Evolutionary conservation across 2,113 vertebrate species (phyloP).

Genomic region (Oxygymnocypris stewartii): DNA sequence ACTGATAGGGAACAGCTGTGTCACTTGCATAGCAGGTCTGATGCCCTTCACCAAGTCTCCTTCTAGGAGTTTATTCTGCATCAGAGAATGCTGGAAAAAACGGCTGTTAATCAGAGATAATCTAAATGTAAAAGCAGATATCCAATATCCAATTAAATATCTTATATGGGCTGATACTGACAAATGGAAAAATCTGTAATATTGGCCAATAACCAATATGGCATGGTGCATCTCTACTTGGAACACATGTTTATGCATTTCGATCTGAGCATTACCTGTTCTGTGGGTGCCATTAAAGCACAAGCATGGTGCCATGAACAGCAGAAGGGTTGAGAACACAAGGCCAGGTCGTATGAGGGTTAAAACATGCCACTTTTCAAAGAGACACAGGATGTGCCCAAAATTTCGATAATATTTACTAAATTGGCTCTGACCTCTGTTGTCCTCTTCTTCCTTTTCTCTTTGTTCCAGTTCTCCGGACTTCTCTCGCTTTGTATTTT

Average conservation of each 20-base stretch:
- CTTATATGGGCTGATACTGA: not conserved
- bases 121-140: not conserved
- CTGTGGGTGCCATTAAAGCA: not conserved
- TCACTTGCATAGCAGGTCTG: not conserved
- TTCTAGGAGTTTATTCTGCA: not conserved
- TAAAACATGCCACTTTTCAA: not conserved
- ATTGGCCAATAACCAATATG: not conserved
- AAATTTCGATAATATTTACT: not conserved
- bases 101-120: not conserved
- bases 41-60: not conserved
- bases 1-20: not conserved
- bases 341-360: not conserved
- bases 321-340: not conserved
- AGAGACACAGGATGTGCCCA: not conserved
- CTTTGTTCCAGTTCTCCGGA: constrained; percentile 4
- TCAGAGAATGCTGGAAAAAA: not conserved
- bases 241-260: not conserved
- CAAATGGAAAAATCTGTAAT: not conserved
- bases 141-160: too few relatives aligned
- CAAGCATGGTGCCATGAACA: not conserved
- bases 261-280: not conserved
- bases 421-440: constrained; percentile 8
- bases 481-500: constrained; percentile 15
- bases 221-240: not conserved
- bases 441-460: constrained; percentile 9